phyloP scores from a whole-genome alignment of 2,888 invertebrate genomes.

The Patella pellucida region DNA sequence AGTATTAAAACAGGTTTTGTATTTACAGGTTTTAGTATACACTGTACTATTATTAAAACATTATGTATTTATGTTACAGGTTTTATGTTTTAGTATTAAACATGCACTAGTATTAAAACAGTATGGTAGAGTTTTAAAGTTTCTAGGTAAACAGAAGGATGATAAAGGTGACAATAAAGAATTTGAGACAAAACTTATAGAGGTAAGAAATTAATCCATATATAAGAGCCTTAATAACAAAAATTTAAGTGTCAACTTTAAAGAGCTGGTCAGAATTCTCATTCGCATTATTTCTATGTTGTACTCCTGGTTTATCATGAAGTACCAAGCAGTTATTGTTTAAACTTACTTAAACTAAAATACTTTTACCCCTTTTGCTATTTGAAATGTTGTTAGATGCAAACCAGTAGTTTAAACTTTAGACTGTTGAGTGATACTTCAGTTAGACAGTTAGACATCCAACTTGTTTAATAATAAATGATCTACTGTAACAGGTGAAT shows the following conservation, averaged over 20 bases:
- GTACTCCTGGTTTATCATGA: too few relatives aligned
- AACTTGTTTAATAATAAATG: too few relatives aligned
- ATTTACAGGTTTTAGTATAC: neutral
- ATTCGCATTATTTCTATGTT: too few relatives aligned
- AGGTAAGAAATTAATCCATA: slow-evolving; percentile 35
- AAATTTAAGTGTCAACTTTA: neutral
- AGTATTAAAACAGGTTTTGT: neutral
- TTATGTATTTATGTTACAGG: slow-evolving; percentile 46
- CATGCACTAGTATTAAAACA: slow-evolving; percentile 85
- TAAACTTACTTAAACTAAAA: too few relatives aligned
- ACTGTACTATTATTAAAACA: neutral
- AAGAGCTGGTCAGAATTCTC: neutral
- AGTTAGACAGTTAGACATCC: too few relatives aligned
- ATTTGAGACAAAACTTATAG: slow-evolving; percentile 44
- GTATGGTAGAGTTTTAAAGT: slow-evolving; percentile 85
- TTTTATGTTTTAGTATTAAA: slow-evolving; percentile 75
- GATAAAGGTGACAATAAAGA: slow-evolving; percentile 77
- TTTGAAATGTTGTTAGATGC: too few relatives aligned
- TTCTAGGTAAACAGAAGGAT: slow-evolving; percentile 83
- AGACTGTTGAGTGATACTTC: too few relatives aligned
- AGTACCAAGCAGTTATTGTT: too few relatives aligned
- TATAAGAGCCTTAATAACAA: neutral
- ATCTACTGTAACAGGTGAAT: too few relatives aligned
- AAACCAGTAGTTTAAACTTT: too few relatives aligned
- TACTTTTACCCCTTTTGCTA: too few relatives aligned